A percentile compares a stretch with the other conserved stretches of the same genome.
phyloP scores from a whole-genome alignment of 2,888 invertebrate species.

The Tinea pellionella region DNA sequence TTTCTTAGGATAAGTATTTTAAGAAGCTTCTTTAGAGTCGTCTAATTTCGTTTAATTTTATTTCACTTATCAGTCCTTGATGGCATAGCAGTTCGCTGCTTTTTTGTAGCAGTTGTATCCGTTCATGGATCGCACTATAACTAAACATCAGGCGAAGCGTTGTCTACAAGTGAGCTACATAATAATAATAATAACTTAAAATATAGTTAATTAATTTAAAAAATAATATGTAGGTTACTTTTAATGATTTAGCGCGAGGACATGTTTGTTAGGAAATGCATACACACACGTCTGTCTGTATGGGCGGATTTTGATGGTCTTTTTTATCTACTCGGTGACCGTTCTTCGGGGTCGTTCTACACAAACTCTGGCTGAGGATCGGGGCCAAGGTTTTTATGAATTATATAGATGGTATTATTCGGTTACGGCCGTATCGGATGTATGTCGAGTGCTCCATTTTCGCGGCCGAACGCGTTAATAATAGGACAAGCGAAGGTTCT shows the following conservation, averaged over 20 bases:
- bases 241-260: slow-evolving; percentile 8
- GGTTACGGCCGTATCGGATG: slow-evolving; percentile 33
- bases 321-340: slow-evolving; percentile 25
- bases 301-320: slow-evolving; percentile 21
- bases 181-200: too few relatives aligned
- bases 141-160: too few relatives aligned
- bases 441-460: slow-evolving; percentile 58
- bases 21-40: too few relatives aligned
- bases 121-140: too few relatives aligned
- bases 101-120: too few relatives aligned
- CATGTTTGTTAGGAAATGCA: slow-evolving; percentile 5
- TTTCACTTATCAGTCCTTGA: too few relatives aligned
- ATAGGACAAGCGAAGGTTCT: slow-evolving; percentile 55
- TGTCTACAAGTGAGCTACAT: too few relatives aligned
- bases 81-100: too few relatives aligned
- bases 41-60: too few relatives aligned
- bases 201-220: too few relatives aligned
- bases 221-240: slow-evolving; percentile 7
- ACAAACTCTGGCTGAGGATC: slow-evolving; percentile 27
- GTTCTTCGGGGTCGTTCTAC: slow-evolving; percentile 16
- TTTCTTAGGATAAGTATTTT: too few relatives aligned
- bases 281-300: slow-evolving; percentile 4
- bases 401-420: slow-evolving; percentile 68
- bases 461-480: slow-evolving; percentile 58
- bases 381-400: slow-evolving; percentile 64